A percentile compares a stretch with the other conserved stretches of the same genome.
phyloP scores from a whole-genome alignment of 2,113 vertebrate genomes.

The Epinephelus moara region DNA sequence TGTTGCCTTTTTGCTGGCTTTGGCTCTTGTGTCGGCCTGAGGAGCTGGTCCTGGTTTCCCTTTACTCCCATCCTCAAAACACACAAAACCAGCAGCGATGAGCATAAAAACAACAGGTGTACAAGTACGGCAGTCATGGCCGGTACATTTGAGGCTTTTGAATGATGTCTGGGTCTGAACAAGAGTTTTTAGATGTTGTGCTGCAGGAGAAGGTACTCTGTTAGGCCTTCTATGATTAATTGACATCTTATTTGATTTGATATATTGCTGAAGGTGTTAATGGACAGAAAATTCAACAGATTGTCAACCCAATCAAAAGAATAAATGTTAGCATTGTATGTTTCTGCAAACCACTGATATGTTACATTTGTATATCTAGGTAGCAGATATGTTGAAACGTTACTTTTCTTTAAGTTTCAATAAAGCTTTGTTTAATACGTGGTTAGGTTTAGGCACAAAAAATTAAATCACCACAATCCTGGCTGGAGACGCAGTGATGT shows the following conservation, averaged over 20 bases:
- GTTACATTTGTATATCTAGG: no score
- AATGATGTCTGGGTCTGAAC: not conserved
- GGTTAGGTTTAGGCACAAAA: no score
- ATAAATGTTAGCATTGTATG: no score
- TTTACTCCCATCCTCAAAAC: not conserved
- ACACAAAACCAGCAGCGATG: not conserved
- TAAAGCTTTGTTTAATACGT: no score
- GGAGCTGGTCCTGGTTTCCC: not conserved
- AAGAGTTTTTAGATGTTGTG: not conserved
- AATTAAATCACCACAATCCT: no score
- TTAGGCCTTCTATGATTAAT: not conserved
- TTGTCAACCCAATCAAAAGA: no score
- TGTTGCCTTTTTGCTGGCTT: conserved; percentile 59
- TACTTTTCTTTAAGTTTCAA: no score
- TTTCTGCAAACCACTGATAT: no score
- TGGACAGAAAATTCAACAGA: not conserved
- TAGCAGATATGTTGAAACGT: no score
- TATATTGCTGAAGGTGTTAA: no score
- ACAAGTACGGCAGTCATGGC: not conserved
- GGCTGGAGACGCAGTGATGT: no score
- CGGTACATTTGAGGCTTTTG: no score
- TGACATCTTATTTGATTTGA: not conserved
- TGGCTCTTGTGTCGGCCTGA: conserved; percentile 7
- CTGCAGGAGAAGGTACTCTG: not conserved
- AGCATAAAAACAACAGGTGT: not conserved